phyloP scores from a whole-genome alignment of 2,797 vertebrate genomes.

The Heterohyrax brucei region DNA sequence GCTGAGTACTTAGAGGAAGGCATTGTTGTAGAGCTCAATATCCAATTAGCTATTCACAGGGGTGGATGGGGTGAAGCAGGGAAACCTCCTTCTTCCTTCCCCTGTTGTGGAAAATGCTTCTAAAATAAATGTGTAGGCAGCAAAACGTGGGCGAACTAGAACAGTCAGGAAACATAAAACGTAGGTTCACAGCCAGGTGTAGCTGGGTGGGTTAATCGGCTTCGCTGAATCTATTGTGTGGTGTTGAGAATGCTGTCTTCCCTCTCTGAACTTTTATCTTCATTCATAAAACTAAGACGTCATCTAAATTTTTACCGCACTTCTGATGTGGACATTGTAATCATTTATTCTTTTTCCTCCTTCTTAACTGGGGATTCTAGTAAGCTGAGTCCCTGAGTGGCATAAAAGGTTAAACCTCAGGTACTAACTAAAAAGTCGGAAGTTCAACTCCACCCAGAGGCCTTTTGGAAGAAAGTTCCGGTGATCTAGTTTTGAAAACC shows the following conservation, averaged over 20 bases:
- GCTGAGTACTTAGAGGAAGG: rapidly evolving
- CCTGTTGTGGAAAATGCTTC: not conserved
- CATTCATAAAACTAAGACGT: not conserved
- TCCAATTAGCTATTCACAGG: not conserved
- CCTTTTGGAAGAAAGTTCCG: not conserved
- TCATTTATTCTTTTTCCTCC: not conserved
- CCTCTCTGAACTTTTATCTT: not conserved
- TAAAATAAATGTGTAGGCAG: not conserved
- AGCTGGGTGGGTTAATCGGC: no score
- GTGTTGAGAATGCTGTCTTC: not conserved
- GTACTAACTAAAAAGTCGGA: not conserved
- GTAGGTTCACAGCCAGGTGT: not conserved
- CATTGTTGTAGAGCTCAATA: no score
- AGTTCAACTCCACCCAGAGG: not conserved
- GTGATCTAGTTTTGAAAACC: not conserved
- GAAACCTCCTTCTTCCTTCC: not conserved
- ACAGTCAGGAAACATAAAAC: not conserved
- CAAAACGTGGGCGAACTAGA: not conserved
- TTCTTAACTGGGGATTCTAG: not conserved
- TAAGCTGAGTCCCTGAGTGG: not conserved
- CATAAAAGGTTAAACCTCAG: not conserved
- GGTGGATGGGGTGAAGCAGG: not conserved
- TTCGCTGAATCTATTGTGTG: not conserved
- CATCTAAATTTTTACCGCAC: not conserved
- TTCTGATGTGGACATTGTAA: not conserved